Conservation (phyloP, 2,113 vertebrate genomes). For the Chionomys nivalis region DNA sequence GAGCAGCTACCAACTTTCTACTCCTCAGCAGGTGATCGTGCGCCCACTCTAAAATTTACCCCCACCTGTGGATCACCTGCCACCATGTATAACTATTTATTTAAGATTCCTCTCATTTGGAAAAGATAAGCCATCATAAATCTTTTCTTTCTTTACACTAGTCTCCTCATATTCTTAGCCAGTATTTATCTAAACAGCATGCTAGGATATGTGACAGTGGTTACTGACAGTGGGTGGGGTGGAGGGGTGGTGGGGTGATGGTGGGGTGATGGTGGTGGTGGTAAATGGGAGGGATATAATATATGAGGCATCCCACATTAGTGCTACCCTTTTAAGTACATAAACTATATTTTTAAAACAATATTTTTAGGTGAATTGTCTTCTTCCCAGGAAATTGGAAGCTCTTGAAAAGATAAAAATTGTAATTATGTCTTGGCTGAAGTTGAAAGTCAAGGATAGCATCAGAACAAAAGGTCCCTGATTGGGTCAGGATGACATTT, state of each 20-base stretch:
- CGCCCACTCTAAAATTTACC: too few species aligned
- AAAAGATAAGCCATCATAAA: not conserved
- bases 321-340: not conserved
- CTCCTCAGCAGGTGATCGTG: not conserved
- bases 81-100: not conserved
- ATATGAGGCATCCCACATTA: not conserved
- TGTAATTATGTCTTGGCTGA: not conserved
- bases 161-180: not conserved
- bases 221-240: not conserved
- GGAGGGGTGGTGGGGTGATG: not conserved
- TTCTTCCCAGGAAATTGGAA: not conserved
- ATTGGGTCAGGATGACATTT: not conserved
- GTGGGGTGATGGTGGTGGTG: not conserved
- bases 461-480: not conserved
- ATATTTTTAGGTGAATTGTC: not conserved
- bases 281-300: too few species aligned
- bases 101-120: not conserved
- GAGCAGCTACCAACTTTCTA: not conserved
- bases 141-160: not conserved
- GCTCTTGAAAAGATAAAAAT: not conserved
- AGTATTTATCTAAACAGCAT: not conserved
- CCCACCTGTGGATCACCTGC: not conserved
- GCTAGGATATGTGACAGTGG: not conserved
- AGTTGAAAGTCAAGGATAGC: constrained; percentile 1
- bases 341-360: not conserved